Base-by-base conservation (phyloP, 2,797 vertebrate species). In the Nasua narica region DNA sequence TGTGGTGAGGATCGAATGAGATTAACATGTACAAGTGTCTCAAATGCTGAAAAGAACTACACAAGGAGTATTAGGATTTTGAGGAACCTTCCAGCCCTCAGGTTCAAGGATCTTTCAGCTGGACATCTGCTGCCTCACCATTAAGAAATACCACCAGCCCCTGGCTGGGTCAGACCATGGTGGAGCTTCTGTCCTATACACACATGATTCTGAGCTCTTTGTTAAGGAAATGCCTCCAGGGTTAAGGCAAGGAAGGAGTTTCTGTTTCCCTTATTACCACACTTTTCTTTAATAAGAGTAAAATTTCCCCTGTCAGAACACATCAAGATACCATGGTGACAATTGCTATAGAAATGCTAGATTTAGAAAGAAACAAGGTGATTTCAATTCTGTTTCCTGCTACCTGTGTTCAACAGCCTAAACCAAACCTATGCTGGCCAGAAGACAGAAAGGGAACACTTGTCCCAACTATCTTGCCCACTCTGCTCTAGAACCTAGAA, bases 241-340 rank as follows among this genome's bases (percentile, higher is more conserved):
- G n/a, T 78, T 94, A 90, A 91, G 81, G 25, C 23, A 43, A 18
- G 29, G 40, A 83, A 94, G 50, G 72, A 79, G 62, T 82, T 87
- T 91, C 79, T 95, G 32, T 94, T 87, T 60, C 35, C 54, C 29
- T 94, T 56, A 87, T 79, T 74, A 60, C 37, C 70, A 88, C 14
- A 10, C 46, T 78, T 92, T 77, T 92, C 19, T 81, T 83, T 54
- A 27, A 58, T 62, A 91, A 67, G 16, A 93, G 86, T 91, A 87
- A 97, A 94, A 93, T 82, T 97, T 95, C 54, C 50, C 27, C 65
- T 96, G 94, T 97, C 95, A 95, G 95, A 95, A 94, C 84, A 96
- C 86, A 92, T 96, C 95, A 95, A 94, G 90, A 91, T 96, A 94
- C 95, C 95, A 97, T 96, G 97, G 97, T 97, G 97, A 98, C 91